Base-by-base conservation (phyloP, 2,113 vertebrate species). In the Pyrgilauda ruficollis region DNA sequence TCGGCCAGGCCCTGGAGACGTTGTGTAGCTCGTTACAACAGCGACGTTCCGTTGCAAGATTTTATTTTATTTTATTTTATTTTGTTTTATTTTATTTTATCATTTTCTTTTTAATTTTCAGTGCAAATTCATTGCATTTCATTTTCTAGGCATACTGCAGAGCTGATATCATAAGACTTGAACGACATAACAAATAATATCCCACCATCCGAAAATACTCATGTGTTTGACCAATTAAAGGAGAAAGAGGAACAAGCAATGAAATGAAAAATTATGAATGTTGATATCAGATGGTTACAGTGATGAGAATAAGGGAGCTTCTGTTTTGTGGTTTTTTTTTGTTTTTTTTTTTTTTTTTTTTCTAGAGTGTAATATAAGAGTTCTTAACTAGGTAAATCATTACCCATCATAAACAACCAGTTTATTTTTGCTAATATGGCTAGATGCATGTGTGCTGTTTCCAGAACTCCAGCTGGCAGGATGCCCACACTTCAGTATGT, bases 191-290 rank as follows among this genome's bases (percentile, higher is more conserved):
- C 20, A 85, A 39, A 27, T 19, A 52, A 46, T 28, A 46, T 16
- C 1, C 4, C 6, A 27, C 4, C 0, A 0, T 43, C 21, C 2
- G 1, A 41, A 70, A 87, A 80, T 19, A 35, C 28, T 77, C 3
- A 11, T 19, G 10, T 68, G 20, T 68, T 28, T 27, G 30, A 43
- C 12, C 35, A 47, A 7, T 67, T 80, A 81, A 63, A 79, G 17
- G n/a, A 52, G 37, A 88, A 78, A 53, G 15, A 63, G 37, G 20
- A 47, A 75, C 8, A 84, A 89, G 58, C 27, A 79, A 46, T 0
- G 0, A 70, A 86, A 63, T 13, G 4, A 67, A 87, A 79, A 77
- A 67, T 37, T 37, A 10, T 44, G 20, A 23, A 44, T 59, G 5
- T 33, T 79, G 35, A 33, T 74, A 66, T 26, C 12, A 0, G 0